Conservation (phyloP, 1,140 invertebrate species). For the Parasteatoda tepidariorum region DNA sequence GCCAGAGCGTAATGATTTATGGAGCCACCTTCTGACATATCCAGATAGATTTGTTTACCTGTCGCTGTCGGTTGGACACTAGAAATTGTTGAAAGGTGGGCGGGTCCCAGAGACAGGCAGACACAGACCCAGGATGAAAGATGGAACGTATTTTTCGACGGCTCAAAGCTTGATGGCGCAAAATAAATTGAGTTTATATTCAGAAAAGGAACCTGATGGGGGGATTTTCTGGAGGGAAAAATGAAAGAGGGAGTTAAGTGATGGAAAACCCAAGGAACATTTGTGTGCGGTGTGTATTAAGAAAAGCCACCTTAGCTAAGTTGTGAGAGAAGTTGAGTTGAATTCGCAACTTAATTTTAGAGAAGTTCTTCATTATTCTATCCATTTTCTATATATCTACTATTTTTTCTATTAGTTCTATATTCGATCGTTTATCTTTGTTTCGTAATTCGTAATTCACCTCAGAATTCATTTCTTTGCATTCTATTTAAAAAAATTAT, state of each 20-base stretch:
- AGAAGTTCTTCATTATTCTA: no score
- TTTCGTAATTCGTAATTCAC: no score
- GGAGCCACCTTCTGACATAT: slow-evolving; percentile 47
- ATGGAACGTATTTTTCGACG: slow-evolving; percentile 57
- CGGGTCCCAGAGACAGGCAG: slow-evolving; percentile 15
- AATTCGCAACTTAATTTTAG: no score
- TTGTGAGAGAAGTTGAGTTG: no score
- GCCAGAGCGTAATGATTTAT: slow-evolving; percentile 52
- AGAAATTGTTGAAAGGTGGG: slow-evolving; percentile 55
- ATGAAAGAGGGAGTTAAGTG: neutral
- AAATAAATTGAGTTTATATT: slow-evolving; percentile 53
- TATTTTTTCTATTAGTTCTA: no score
- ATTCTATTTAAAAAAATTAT: no score
- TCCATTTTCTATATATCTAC: no score
- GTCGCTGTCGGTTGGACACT: slow-evolving; percentile 41
- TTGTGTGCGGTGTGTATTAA: no score
- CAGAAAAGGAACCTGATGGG: neutral
- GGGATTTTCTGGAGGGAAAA: neutral
- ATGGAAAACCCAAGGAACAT: neutral
- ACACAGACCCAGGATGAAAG: slow-evolving; percentile 45
- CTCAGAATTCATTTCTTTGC: no score
- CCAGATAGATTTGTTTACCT: slow-evolving; percentile 60
- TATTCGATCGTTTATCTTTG: no score
- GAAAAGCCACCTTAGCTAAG: no score
- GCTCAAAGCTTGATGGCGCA: slow-evolving; percentile 45